A percentile compares a stretch with the other conserved stretches of the same genome.
Evolutionary conservation across 2,888 invertebrate species (phyloP).

Genomic region (Trypoxylon attenuatum): DNA sequence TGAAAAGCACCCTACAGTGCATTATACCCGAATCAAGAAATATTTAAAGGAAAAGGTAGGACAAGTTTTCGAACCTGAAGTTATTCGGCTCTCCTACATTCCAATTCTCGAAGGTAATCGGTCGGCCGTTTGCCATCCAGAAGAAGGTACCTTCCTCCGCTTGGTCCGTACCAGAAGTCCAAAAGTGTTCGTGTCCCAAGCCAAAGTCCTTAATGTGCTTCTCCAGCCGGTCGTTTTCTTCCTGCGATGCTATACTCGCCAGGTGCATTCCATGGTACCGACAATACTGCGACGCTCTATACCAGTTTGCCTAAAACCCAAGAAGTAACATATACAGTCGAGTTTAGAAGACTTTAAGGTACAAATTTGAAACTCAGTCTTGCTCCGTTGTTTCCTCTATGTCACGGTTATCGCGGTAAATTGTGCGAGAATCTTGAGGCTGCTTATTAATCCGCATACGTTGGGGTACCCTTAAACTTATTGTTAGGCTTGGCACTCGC

Average conservation of each 20-base stretch:
- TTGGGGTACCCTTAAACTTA: background rate
- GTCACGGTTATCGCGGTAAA: too few species aligned
- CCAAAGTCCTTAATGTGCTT: slow-evolving; percentile 94
- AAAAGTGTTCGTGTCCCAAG: slow-evolving; percentile 92
- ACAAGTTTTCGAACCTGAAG: too few species aligned
- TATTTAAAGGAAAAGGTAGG: too few species aligned
- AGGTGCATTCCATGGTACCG: slow-evolving; percentile 95
- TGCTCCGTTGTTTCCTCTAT: background rate
- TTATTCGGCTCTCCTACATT: slow-evolving; percentile 96
- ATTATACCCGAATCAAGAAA: too few species aligned
- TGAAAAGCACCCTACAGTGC: too few species aligned
- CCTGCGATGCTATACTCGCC: slow-evolving; percentile 91
- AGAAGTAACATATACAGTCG: background rate
- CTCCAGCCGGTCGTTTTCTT: slow-evolving; percentile 92
- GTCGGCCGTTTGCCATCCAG: slow-evolving; percentile 94
- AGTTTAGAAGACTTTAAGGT: slow-evolving; percentile 1
- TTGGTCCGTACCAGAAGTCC: slow-evolving; percentile 94
- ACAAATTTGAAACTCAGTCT: slow-evolving; percentile 1
- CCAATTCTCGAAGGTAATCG: slow-evolving; percentile 94
- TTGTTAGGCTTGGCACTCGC: background rate
- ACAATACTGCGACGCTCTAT: slow-evolving; percentile 93
- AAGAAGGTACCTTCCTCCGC: slow-evolving; percentile 94
- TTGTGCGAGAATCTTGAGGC: too few species aligned
- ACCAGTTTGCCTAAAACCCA: slow-evolving; percentile 89
- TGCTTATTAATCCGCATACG: slow-evolving; percentile 12